A percentile compares a stretch with the other conserved stretches of the same genome.
Conservation (phyloP, 2,797 vertebrate genomes). For the Eulemur albifrons region DNA sequence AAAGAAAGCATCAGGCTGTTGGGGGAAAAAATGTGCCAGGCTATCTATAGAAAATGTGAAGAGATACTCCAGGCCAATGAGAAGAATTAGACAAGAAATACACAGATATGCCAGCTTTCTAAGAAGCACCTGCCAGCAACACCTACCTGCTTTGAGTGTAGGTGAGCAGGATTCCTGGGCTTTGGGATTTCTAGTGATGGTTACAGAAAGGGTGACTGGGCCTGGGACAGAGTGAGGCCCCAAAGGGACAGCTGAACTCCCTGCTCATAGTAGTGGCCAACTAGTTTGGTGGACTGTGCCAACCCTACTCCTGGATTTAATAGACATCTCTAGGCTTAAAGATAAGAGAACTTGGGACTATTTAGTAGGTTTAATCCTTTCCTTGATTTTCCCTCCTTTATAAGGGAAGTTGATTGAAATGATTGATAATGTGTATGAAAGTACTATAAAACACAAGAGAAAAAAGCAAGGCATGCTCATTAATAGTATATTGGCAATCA, state of each 20-base stretch:
- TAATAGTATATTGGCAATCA: neutral
- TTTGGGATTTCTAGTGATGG: slow-evolving; percentile 6
- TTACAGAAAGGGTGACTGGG: neutral
- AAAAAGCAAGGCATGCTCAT: neutral
- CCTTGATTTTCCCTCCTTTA: neutral
- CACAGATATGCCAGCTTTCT: neutral
- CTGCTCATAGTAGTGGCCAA: slow-evolving; percentile 68
- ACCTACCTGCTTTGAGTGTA: slow-evolving; percentile 45
- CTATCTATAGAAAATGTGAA: slow-evolving; percentile 58
- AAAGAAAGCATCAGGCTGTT: neutral
- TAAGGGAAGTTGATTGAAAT: slow-evolving; percentile 15
- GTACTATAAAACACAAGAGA: neutral
- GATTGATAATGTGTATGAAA: neutral
- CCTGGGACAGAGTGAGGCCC: neutral
- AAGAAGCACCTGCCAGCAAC: slow-evolving; percentile 35
- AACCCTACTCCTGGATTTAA: slow-evolving; percentile 7
- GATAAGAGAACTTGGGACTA: neutral
- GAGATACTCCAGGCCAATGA: slow-evolving; percentile 32
- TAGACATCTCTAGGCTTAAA: slow-evolving; percentile 25
- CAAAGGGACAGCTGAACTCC: slow-evolving; percentile 33
- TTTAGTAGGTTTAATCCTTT: neutral
- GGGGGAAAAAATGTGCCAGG: neutral
- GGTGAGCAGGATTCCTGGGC: slow-evolving; percentile 38
- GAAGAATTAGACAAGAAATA: slow-evolving; percentile 53
- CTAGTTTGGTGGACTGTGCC: slow-evolving; percentile 12